phyloP scores from a whole-genome alignment of 2,113 vertebrate species.

The Polypterus bichir region DNA sequence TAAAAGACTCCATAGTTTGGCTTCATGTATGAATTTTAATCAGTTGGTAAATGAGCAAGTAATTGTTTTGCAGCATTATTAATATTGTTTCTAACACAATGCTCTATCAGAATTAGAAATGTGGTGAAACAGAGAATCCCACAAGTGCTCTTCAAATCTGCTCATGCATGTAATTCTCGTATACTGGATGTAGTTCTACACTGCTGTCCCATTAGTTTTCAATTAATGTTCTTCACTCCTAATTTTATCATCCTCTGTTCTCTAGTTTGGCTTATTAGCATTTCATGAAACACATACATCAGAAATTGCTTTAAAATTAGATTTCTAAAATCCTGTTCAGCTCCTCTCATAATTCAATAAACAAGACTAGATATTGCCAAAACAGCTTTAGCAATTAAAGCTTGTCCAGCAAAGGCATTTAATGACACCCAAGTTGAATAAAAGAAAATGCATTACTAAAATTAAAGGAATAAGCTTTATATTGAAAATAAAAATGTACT shows the following conservation, averaged over 20 bases:
- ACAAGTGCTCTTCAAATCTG: slow-evolving; percentile 34
- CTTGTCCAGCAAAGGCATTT: no score
- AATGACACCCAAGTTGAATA: no score
- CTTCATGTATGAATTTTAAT: slow-evolving; percentile 68
- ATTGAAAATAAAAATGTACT: no score
- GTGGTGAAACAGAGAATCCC: slow-evolving; percentile 40
- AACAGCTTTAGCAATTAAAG: background rate
- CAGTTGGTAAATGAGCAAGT: slow-evolving; percentile 57
- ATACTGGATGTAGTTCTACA: slow-evolving; percentile 42
- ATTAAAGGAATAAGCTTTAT: no score
- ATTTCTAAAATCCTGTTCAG: slow-evolving; percentile 6
- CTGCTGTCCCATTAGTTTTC: slow-evolving; percentile 49
- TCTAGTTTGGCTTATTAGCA: slow-evolving; percentile 30
- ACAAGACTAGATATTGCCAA: slow-evolving; percentile 7
- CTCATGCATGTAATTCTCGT: slow-evolving; percentile 42
- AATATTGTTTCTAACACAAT: slow-evolving; percentile 57
- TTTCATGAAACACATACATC: slow-evolving; percentile 18
- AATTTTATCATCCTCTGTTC: slow-evolving; percentile 33
- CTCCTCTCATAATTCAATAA: slow-evolving; percentile 10
- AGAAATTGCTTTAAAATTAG: slow-evolving; percentile 9
- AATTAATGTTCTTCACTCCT: slow-evolving; percentile 46
- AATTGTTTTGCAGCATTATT: slow-evolving; percentile 59
- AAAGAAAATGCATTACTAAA: no score
- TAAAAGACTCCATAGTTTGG: slow-evolving; percentile 47
- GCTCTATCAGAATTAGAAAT: slow-evolving; percentile 43